These are phyloP conservation scores for Ispidina lecontei DNA, from an alignment of 2,797 vertebrate species.

Conservation along the genomic window DNA sequence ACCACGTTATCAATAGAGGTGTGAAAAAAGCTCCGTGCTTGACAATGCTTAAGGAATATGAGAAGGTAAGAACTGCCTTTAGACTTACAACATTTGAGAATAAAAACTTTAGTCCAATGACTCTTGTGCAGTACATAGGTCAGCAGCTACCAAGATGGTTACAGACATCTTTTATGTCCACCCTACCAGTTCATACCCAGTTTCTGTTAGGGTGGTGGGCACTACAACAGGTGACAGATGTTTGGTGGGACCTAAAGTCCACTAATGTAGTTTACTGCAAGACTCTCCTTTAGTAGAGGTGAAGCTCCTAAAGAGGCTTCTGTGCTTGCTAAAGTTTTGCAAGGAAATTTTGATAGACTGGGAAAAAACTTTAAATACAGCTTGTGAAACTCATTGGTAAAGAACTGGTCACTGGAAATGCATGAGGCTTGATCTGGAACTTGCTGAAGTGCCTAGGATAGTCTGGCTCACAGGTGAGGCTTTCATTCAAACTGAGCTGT, in stretches of 20 bases:
- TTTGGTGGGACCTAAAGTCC: background rate
- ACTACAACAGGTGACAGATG: background rate
- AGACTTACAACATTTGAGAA: background rate
- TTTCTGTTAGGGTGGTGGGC: fast-evolving
- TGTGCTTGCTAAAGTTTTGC: background rate
- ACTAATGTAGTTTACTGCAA: background rate
- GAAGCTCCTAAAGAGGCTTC: background rate
- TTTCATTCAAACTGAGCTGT: background rate
- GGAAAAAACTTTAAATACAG: background rate
- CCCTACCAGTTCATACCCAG: background rate
- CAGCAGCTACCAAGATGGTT: background rate
- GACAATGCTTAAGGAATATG: background rate
- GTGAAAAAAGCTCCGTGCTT: background rate
- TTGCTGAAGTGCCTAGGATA: background rate
- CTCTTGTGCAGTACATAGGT: background rate
- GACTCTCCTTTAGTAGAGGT: background rate
- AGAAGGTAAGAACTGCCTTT: background rate
- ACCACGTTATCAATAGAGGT: background rate
- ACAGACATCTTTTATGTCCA: background rate
- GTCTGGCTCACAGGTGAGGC: background rate
- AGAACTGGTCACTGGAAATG: background rate
- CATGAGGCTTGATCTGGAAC: background rate
- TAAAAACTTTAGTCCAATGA: background rate
- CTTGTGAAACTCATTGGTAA: background rate
- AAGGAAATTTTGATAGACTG: background rate